Base-by-base conservation (phyloP, 2,113 vertebrate genomes). In the Xiphophorus hellerii region DNA sequence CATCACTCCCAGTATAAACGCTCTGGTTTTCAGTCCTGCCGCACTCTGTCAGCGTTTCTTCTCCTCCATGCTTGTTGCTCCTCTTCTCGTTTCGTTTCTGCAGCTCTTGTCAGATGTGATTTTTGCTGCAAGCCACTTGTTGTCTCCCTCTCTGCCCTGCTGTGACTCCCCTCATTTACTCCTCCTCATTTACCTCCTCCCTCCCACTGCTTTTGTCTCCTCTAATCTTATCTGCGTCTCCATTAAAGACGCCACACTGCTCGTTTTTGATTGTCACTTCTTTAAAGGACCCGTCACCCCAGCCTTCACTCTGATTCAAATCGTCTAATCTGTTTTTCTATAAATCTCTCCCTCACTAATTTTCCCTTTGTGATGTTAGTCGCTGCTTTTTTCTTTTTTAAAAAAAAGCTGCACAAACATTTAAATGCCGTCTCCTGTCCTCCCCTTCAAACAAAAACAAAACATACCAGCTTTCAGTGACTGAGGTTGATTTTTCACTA, bases 51-150 rank as follows among this genome's bases (percentile, higher is more conserved):
- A 0, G 8, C 48, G 66, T 82, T 75, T 88, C 81, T 77, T 84
- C 83, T 77, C 73, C 64, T 74, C 66, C 81, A 72, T 72, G 66
- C 80, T 82, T 74, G 76, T 78, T 76, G 51, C 51, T 77, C 65
- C 42, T 74, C 20, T 44, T 42, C 65, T 27, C 1, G 20, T 5
- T 37, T 27, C 13, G 0, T 25, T 27, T 15, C n/a, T 27, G 29
- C 29, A 68, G 35, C 48, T 54, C 77, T 82, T 83, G 74, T 84
- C 86, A 66, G 58, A 67, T 85, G 33, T 72, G 74, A 81, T 84
- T 85, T 42, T 85, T 78, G 35, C 35, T 77, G 33, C n/a, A 30
- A 67, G 48, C 51, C 27, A 31, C 69, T 73, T 71, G 51, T 73
- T 71, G 51, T n/a, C 51, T 58, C 5, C 29, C 37, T 74, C 68